Evolutionary conservation across 2,888 invertebrate species (phyloP), one percentile per base, ranked within the genome.

Genomic region (Pristionchus fissidentatus): DNA sequence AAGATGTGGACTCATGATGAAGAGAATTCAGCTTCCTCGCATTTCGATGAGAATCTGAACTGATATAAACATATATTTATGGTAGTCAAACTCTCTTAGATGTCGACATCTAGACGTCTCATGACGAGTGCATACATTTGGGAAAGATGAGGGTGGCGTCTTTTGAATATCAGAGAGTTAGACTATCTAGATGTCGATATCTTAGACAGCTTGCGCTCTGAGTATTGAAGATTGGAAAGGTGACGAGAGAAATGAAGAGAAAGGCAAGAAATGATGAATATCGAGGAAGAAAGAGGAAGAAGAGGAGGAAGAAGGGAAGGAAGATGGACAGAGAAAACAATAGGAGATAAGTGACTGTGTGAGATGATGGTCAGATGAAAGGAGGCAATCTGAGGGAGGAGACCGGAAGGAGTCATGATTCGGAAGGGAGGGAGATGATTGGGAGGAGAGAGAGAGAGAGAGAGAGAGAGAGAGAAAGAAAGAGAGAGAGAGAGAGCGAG

Each of bases 11-110:
- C n/a, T n/a, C 5, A 57, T 22, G 46, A 38, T 13, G 52, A 32
- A 49, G 83, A 83, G 75, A 78, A 15, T 49, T 77, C 49, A 77
- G 49, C 29, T 32, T 29, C 29, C 75, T 29, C 22, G 46, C 75
- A 77, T 77, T 26, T 66, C 66, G 3, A 49, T 49, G 13, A 15
- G 49, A 49, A 49, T 10, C 10, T 15, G 49, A 49, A 19, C 10
- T 49, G 49, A 19, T 10, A 19, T 15, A 49, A 15, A 49, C 49
- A 19, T 15, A 15, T 10, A 10, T 49, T 49, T 15, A 49, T 49
- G 49, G n/a, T n/a, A n/a, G n/a, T n/a, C n/a, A n/a, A n/a, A n/a
- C n/a, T n/a, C n/a, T n/a, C n/a, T 29, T 13, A 75, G 41, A 75
- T n/a, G n/a, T n/a, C n/a, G n/a, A n/a, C n/a, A n/a, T n/a, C n/a